A percentile compares a stretch with the other conserved stretches of the same genome.
phyloP scores from a whole-genome alignment of 2,113 vertebrate genomes.

The Anhinga anhinga region DNA sequence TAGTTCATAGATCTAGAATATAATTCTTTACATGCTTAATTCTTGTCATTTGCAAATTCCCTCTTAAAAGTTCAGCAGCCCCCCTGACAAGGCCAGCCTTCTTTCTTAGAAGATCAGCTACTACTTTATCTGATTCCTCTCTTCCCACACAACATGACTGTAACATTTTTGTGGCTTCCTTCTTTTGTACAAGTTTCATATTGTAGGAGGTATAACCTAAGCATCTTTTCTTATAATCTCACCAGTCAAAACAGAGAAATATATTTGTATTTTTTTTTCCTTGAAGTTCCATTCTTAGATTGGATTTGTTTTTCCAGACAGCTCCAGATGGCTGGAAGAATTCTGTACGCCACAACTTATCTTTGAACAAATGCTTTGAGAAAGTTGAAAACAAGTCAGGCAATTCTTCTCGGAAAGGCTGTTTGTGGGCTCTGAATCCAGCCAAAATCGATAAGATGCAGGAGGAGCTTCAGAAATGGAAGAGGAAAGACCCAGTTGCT shows the following conservation, averaged over 20 bases:
- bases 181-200: neutral
- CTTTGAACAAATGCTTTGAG: constrained; percentile 98
- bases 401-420: constrained; percentile 91
- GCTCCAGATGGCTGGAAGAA: constrained; percentile 99
- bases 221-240: neutral
- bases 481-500: constrained; percentile 91
- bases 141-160: neutral
- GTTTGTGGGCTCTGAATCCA: constrained; percentile 94
- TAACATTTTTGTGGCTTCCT: constrained; percentile 20
- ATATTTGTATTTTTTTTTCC: neutral
- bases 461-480: constrained; percentile 97
- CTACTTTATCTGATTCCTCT: neutral
- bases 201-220: neutral
- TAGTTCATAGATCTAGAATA: neutral
- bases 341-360: constrained; percentile 96
- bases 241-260: neutral
- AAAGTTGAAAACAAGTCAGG: constrained; percentile 94
- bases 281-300: neutral
- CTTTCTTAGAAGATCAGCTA: neutral
- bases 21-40: neutral
- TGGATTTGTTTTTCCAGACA: constrained; percentile 78
- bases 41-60: neutral
- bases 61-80: neutral
- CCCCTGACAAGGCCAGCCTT: neutral
- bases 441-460: constrained; percentile 98